Conservation (phyloP, 1,140 invertebrate species). For the Heliothis virescens region DNA sequence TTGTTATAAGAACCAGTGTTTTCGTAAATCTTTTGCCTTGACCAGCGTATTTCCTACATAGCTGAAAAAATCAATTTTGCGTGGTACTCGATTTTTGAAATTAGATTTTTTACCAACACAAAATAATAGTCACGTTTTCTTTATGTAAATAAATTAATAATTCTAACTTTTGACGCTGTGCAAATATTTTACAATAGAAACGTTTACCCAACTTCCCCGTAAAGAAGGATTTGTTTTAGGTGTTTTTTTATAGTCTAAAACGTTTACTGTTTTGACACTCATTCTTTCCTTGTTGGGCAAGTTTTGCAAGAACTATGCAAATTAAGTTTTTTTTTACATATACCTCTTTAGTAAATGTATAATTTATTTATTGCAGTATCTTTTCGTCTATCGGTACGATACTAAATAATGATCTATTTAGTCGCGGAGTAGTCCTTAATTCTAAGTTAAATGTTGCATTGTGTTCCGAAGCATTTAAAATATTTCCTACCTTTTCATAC, state of each 20-base stretch:
- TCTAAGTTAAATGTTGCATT: background rate
- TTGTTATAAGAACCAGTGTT: conserved; percentile 3
- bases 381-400: background rate
- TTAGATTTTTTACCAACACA: background rate
- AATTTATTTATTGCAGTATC: conserved; percentile 3
- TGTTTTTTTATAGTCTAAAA: background rate
- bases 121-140: too few species aligned
- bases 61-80: too few species aligned
- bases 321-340: background rate
- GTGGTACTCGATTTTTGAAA: background rate
- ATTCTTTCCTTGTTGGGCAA: background rate
- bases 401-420: conserved; percentile 2
- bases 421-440: background rate
- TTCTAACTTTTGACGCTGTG: background rate
- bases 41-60: background rate
- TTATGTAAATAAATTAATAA: too few species aligned
- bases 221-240: background rate
- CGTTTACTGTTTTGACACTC: background rate
- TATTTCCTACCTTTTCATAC: background rate
- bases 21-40: background rate
- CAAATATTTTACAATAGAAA: background rate
- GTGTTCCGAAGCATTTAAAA: conserved; percentile 13
- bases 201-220: too few species aligned
- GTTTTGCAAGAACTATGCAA: background rate
- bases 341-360: background rate